phyloP scores from a whole-genome alignment of 2,888 invertebrate species.

The Hypercompe scribonia region DNA sequence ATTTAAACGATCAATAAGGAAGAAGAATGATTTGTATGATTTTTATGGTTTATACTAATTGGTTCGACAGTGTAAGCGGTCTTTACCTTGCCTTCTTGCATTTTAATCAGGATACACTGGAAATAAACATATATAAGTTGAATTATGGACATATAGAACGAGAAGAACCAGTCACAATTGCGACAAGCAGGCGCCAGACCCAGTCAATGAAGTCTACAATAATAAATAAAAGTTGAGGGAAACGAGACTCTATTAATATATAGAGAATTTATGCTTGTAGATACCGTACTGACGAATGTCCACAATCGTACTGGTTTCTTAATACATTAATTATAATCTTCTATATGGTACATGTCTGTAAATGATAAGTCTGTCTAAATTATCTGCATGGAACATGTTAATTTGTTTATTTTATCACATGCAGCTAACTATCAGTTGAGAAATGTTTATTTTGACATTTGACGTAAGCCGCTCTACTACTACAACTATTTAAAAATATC shows the following conservation, averaged over 20 bases:
- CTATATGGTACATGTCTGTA: slow-evolving; percentile 49
- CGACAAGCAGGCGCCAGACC: slow-evolving; percentile 80
- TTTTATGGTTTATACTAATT: slow-evolving; percentile 82
- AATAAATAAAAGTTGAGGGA: slow-evolving; percentile 79
- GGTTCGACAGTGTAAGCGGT: slow-evolving; percentile 80
- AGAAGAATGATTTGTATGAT: slow-evolving; percentile 76
- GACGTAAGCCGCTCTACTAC: slow-evolving; percentile 32
- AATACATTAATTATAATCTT: slow-evolving; percentile 55
- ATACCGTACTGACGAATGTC: slow-evolving; percentile 51
- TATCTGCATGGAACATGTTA: slow-evolving; percentile 37
- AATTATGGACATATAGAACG: slow-evolving; percentile 79
- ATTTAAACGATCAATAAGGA: slow-evolving; percentile 74
- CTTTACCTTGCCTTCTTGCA: slow-evolving; percentile 75
- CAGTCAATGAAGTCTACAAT: slow-evolving; percentile 81
- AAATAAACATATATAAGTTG: slow-evolving; percentile 77
- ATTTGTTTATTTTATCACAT: slow-evolving; percentile 44
- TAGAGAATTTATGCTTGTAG: slow-evolving; percentile 59
- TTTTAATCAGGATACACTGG: slow-evolving; percentile 80
- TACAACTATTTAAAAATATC: slow-evolving; percentile 24
- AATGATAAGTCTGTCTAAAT: slow-evolving; percentile 34
- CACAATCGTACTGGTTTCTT: slow-evolving; percentile 55
- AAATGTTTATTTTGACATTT: slow-evolving; percentile 18
- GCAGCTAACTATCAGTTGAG: slow-evolving; percentile 24
- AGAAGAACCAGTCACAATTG: slow-evolving; percentile 84
- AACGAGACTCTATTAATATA: slow-evolving; percentile 72